Base-by-base conservation (phyloP, 2,113 vertebrate genomes). In the Plecturocebus donacophilus region DNA sequence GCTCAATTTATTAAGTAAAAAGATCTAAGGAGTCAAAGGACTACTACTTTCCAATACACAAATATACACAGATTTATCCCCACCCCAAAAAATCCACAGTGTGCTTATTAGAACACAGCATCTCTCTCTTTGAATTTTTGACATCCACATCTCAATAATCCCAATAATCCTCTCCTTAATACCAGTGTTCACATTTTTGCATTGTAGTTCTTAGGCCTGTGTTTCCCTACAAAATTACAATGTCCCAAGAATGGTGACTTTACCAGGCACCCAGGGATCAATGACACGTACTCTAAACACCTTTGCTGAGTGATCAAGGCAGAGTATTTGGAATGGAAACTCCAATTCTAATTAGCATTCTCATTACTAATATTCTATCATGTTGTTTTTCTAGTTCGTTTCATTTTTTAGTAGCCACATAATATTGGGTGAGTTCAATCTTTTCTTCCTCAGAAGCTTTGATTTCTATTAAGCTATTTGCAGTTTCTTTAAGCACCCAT, bases 1-100 rank as follows among this genome's bases (percentile, higher is more conserved):
- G 2, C 11, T 96, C 40, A 94, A 7, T 83, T 58, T 91, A 91
- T 89, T 76, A 49, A 75, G 10, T 89, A 58, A 90, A 88, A 90
- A 81, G 14, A 85, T 68, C 20, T 66, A 32, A 58, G 12, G 3
- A 56, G 13, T 8, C 21, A 95, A 6, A n/a, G 12, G 6, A 80
- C 3, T 40, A 40, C 27, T 42, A 54, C 23, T 54, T 85, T 97
- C 16, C 23, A 83, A 56, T 35, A 49, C 9, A 96, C 21, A 94
- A 93, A 94, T 76, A 68, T 45, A 61, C 6, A 58, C 2, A 49
- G 3, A 81, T 91, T 85, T 89, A 77, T 71, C 30, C 32, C 1
- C 3, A 38, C 0, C 6, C 10, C 0, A 3, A 1, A 79, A 66
- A 81, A 45, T 42, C 3, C 32, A 54, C 8, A 58, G 5, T 42